Conservation (phyloP, 2,797 vertebrate species). For the Eurystomus glaucurus region DNA sequence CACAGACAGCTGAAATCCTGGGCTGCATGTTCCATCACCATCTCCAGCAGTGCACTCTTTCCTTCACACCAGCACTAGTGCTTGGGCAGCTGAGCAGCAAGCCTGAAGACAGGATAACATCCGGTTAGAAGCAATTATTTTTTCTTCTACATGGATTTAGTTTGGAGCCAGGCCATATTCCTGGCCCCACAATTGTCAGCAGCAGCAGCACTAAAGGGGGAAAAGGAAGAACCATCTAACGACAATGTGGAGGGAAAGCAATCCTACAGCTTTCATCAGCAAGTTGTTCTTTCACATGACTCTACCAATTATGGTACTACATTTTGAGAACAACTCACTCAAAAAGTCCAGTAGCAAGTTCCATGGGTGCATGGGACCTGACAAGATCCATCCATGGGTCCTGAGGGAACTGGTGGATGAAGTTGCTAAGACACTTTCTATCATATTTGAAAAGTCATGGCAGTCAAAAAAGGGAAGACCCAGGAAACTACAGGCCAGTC, state of each 20-base stretch:
- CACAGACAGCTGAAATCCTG: background rate
- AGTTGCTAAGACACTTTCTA: no score
- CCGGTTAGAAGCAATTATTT: background rate
- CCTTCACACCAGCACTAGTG: background rate
- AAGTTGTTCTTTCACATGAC: background rate
- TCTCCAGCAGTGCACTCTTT: background rate
- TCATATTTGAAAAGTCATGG: no score
- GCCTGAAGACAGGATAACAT: background rate
- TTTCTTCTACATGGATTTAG: background rate
- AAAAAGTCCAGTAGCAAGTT: background rate
- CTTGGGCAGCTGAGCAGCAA: background rate
- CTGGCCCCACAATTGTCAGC: background rate
- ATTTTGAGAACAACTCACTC: background rate
- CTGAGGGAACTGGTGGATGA: no score
- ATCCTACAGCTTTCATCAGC: background rate
- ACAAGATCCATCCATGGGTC: no score
- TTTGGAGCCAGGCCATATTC: background rate
- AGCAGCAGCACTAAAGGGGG: background rate
- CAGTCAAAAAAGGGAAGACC: no score
- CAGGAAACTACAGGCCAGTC: no score
- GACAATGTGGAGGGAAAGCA: background rate
- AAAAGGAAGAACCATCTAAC: fast-evolving
- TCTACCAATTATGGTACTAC: background rate
- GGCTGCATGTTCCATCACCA: background rate
- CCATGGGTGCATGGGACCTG: no score